Evolutionary conservation across 2,797 vertebrate genomes (phyloP).

Genomic region (Triplophysa bombifrons): DNA sequence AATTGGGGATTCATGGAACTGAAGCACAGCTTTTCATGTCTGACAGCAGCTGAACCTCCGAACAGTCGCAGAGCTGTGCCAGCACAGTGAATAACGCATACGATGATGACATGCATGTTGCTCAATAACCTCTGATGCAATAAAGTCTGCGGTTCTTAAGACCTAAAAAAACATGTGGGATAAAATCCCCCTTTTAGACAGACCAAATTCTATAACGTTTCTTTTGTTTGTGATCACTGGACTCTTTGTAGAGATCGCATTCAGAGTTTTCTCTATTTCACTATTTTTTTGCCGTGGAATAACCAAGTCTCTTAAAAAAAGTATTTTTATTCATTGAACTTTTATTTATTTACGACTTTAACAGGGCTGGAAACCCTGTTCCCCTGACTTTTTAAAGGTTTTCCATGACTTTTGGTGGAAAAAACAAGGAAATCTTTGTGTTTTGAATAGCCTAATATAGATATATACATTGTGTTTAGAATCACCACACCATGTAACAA

Average conservation of each 20-base stretch:
- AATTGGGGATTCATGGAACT: neutral
- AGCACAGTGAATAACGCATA: neutral
- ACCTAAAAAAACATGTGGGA: neutral
- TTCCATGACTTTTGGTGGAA: neutral
- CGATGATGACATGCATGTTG: neutral
- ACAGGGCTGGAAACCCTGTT: neutral
- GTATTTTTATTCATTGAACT: too few species aligned
- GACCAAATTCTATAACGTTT: neutral
- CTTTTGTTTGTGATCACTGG: neutral
- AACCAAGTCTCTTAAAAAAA: too few species aligned
- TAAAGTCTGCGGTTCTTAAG: neutral
- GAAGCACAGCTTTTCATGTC: neutral
- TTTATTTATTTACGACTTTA: too few species aligned
- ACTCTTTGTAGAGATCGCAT: neutral
- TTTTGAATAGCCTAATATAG: neutral
- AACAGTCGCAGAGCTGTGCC: neutral
- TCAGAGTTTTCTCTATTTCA: neutral
- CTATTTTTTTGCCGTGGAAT: too few species aligned
- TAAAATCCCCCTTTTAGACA: too few species aligned
- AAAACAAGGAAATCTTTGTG: conserved; percentile 6
- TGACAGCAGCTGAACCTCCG: conserved; percentile 10
- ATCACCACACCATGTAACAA: neutral
- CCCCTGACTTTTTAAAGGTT: neutral
- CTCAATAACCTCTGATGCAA: neutral
- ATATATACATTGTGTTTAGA: conserved; percentile 16